Conservation (phyloP, 2,113 vertebrate species). For the Pontoporia blainvillei region DNA sequence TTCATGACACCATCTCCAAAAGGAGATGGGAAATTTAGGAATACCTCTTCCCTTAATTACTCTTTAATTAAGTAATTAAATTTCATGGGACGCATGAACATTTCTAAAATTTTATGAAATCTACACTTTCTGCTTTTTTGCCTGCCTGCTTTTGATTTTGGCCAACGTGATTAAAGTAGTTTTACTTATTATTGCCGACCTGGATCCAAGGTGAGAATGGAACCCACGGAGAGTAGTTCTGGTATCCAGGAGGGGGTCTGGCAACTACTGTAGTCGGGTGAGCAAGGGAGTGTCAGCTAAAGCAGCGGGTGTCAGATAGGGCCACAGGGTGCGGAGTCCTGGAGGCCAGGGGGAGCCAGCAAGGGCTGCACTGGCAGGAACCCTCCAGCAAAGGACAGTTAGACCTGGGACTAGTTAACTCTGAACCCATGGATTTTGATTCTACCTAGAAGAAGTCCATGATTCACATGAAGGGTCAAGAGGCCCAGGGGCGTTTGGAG, state of each 20-base stretch:
- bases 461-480: background rate
- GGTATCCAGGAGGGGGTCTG: background rate
- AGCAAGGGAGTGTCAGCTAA: background rate
- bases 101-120: background rate
- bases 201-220: background rate
- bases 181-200: background rate
- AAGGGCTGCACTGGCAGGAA: background rate
- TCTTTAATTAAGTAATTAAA: too few relatives aligned
- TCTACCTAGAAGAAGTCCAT: background rate
- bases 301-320: background rate
- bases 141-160: background rate
- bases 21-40: background rate
- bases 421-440: background rate
- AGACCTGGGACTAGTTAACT: background rate
- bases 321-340: too few relatives aligned
- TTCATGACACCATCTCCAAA: background rate
- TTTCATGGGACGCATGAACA: background rate
- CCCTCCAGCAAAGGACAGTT: background rate
- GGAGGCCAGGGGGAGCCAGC: background rate
- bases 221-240: too few relatives aligned
- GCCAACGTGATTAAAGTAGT: background rate
- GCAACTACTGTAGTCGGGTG: background rate
- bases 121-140: background rate
- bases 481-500: background rate
- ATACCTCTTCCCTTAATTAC: background rate